A percentile compares a stretch with the other conserved stretches of the same genome.
These are phyloP conservation scores for Protophormia terraenovae DNA, from an alignment of 2,888 invertebrate species.

Conservation along the genomic window DNA sequence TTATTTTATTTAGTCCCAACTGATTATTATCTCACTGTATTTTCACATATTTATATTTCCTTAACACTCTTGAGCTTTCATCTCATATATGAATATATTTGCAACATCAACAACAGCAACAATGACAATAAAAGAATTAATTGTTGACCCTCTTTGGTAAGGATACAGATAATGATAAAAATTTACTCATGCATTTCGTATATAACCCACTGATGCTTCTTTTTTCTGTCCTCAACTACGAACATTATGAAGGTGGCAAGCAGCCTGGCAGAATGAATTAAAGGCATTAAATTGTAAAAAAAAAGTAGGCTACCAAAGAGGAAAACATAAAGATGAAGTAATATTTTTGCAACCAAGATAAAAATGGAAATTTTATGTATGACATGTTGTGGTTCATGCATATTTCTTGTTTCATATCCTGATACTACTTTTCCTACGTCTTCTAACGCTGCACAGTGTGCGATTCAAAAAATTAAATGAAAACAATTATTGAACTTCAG, in stretches of 20 bases:
- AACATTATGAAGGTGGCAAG: not conserved
- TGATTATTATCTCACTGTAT: not conserved
- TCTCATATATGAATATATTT: not conserved
- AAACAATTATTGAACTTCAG: too few species aligned
- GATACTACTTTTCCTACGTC: too few species aligned
- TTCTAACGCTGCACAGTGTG: too few species aligned
- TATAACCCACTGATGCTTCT: not conserved
- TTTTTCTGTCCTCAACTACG: not conserved
- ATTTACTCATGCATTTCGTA: not conserved
- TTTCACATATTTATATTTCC: not conserved
- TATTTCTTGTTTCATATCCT: constrained; percentile 39
- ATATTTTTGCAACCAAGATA: constrained; percentile 63
- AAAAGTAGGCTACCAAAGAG: constrained; percentile 14
- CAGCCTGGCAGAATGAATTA: not conserved
- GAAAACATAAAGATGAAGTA: not conserved
- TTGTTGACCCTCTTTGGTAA: constrained; percentile 63
- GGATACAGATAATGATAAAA: constrained; percentile 19
- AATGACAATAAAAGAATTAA: constrained; percentile 58
- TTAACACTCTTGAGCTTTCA: not conserved
- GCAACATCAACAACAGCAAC: not conserved
- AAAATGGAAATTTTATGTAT: constrained; percentile 76
- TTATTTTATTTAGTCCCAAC: too few species aligned
- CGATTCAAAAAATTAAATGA: too few species aligned
- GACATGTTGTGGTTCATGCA: constrained; percentile 64
- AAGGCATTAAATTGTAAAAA: not conserved